Percentiles rank a stretch among this genome's conserved stretches.
These are phyloP conservation scores for Antheraea pernyi DNA, from an alignment of 1,140 invertebrate species.

Conservation along the genomic window DNA sequence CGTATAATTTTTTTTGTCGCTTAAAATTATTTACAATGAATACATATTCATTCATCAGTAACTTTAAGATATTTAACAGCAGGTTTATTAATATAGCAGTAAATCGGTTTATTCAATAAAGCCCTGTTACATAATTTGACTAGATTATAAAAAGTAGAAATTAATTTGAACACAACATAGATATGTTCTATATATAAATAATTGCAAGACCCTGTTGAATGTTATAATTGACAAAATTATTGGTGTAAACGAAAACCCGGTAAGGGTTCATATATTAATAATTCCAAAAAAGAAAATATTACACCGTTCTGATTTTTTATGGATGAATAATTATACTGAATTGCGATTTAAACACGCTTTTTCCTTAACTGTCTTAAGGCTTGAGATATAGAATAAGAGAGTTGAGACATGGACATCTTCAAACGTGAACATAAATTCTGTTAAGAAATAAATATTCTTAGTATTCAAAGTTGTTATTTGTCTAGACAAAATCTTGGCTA, in stretches of 20 bases:
- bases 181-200: constrained; percentile 63
- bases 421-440: too few species aligned
- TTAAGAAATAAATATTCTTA: too few species aligned
- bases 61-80: background rate
- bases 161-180: constrained; percentile 42
- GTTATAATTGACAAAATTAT: constrained; percentile 69
- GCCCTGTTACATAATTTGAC: background rate
- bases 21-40: background rate
- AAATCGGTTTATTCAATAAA: background rate
- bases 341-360: background rate
- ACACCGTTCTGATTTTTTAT: background rate
- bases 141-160: constrained; percentile 13
- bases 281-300: constrained; percentile 8
- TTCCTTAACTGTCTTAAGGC: background rate
- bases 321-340: background rate
- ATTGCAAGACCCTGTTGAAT: constrained; percentile 67
- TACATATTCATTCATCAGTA: background rate
- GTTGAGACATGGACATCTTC: too few species aligned
- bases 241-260: constrained; percentile 56
- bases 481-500: too few species aligned
- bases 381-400: too few species aligned
- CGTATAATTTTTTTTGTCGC: background rate
- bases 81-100: background rate
- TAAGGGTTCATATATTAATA: constrained; percentile 15
- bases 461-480: too few species aligned